These are phyloP conservation scores for Megathymus violae DNA, from an alignment of 1,140 invertebrate species.

Conservation along the genomic window DNA sequence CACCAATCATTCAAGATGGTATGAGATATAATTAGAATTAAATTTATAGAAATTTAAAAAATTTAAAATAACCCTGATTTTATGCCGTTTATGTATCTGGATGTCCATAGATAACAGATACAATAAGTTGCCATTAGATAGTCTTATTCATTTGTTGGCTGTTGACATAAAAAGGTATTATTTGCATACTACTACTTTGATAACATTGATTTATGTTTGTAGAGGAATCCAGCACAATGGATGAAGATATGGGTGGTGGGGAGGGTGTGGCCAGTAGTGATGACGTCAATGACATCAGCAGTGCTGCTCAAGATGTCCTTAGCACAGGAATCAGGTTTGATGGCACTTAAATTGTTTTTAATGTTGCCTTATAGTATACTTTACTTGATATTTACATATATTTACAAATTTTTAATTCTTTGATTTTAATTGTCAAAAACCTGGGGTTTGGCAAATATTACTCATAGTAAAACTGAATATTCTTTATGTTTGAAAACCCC, in stretches of 20 bases:
- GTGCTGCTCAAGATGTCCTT: conserved; percentile 70
- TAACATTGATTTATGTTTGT: conserved; percentile 26
- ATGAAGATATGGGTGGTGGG: conserved; percentile 77
- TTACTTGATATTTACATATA: neutral
- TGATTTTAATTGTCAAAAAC: neutral
- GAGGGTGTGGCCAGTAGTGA: conserved; percentile 78
- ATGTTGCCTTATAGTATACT: too few species aligned
- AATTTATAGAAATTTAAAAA: too few species aligned
- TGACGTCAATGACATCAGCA: conserved; percentile 79
- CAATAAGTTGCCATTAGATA: too few species aligned
- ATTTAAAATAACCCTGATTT: too few species aligned
- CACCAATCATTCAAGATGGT: conserved; percentile 73
- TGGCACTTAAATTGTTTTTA: conserved; percentile 6
- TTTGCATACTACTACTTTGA: too few species aligned
- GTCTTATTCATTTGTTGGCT: too few species aligned
- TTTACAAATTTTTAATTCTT: conserved; percentile 11
- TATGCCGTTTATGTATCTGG: too few species aligned
- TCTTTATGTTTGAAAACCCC: too few species aligned
- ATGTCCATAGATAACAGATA: too few species aligned
- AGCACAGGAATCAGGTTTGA: conserved; percentile 72
- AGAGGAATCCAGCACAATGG: conserved; percentile 81
- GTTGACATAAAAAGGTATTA: too few species aligned
- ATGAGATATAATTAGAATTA: conserved; percentile 24
- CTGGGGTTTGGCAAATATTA: too few species aligned
- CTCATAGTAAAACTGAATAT: too few species aligned